A percentile compares a stretch with the other conserved stretches of the same genome.
Evolutionary conservation across 2,888 invertebrate genomes (phyloP).

Genomic region (Chrysomela aeneicollis): DNA sequence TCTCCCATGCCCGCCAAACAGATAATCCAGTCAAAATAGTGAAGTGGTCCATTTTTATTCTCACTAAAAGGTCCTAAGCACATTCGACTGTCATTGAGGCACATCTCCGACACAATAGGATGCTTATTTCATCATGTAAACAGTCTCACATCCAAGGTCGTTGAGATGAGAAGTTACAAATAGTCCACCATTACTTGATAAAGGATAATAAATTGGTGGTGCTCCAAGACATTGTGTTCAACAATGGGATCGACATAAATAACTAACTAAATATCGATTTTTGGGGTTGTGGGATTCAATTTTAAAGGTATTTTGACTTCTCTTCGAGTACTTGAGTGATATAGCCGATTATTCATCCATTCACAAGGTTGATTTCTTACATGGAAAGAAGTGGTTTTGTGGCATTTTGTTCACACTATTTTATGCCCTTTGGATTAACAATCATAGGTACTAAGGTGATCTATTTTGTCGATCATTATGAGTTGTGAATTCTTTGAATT

Average conservation of each 20-base stretch:
- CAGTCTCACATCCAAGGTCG: conserved; percentile 49
- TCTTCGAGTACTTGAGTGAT: neutral
- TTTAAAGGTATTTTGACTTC: conserved; percentile 33
- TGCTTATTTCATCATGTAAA: conserved; percentile 50
- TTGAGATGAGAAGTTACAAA: conserved; percentile 55
- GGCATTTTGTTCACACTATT: too few relatives aligned
- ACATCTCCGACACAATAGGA: conserved; percentile 50
- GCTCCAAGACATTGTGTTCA: conserved; percentile 49
- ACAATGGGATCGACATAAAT: conserved; percentile 44
- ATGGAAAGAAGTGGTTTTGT: neutral
- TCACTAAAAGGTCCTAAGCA: conserved; percentile 54
- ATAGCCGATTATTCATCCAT: neutral
- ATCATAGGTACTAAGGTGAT: too few relatives aligned
- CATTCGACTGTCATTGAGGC: conserved; percentile 41
- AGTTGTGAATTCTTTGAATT: too few relatives aligned
- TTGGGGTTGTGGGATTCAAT: conserved; percentile 27
- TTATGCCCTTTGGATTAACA: too few relatives aligned
- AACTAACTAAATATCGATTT: conserved; percentile 51
- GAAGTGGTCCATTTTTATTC: conserved; percentile 53
- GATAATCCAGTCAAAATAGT: conserved; percentile 49
- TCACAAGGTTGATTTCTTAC: neutral
- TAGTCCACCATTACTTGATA: conserved; percentile 58
- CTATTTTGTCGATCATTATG: too few relatives aligned
- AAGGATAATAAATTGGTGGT: conserved; percentile 61
- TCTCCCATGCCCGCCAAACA: conserved; percentile 51